Base-by-base conservation (phyloP, 2,797 vertebrate genomes). In the Bovichtus diacanthus region DNA sequence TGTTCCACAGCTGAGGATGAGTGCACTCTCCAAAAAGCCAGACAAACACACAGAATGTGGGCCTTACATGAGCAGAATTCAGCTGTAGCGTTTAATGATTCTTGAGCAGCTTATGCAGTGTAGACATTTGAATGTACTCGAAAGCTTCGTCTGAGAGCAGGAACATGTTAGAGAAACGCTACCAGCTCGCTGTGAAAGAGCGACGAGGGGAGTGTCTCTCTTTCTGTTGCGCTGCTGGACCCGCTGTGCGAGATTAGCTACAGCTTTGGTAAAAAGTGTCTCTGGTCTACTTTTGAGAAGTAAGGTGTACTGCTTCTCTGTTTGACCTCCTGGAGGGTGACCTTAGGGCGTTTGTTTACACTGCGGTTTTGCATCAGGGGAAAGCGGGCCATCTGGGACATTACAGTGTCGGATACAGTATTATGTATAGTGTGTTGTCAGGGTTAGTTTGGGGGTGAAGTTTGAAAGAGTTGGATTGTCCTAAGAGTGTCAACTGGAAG, bases 341-440 rank as follows among this genome's bases (percentile, higher is more conserved):
- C 90, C 90, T 89, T 84, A 71, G 83, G 89, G 90, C 91, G 82
- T 93, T 90, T 89, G 79, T 92, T 92, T 93, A 89, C 91, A 84
- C 85, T 84, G 87, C 64, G 55, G 55, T 81, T 84, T 80, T 86
- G 83, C 81, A 84, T 81, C 69, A 79, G 71, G 82, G 79, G 77
- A 91, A 92, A 90, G 84, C 88, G 80, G 89, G 87, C 85, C 90
- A 92, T 73, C 77, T 78, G 81, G 80, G 81, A 87, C 47, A 61
- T 64, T 80, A 83, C 67, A 53, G 49, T 70, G 64, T 79, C 78
- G 72, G 68, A 75, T 78, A 79, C 51, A 66, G 78, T 83, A 31
- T 82, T 69, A 77, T 80, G 50, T 79, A 50, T 82, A 49, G 55
- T 72, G 39, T 73, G 70, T 55, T 79, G 72, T 88, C 76, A 84